Conservation (phyloP, 2,113 vertebrate genomes). For the Anoplopoma fimbria region DNA sequence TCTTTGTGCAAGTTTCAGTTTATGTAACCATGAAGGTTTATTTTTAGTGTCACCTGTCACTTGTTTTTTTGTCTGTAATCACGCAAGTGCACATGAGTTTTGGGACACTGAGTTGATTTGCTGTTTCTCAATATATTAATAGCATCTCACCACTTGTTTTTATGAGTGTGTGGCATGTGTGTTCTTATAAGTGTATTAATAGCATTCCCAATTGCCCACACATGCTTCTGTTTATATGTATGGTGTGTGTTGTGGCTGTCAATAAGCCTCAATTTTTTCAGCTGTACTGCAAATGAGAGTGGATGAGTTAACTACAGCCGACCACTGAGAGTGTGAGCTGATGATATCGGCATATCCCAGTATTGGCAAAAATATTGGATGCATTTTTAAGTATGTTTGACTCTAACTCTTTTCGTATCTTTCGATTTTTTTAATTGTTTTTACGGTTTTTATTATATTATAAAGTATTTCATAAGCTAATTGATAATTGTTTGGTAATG, state of each 20-base stretch:
- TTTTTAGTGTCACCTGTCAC: constrained; percentile 82
- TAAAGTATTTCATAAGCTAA: neutral
- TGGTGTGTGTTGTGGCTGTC: constrained; percentile 33
- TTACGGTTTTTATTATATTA: neutral
- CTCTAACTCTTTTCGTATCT: neutral
- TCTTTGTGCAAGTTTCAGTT: constrained; percentile 50
- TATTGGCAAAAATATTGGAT: neutral
- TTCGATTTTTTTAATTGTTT: neutral
- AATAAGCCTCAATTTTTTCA: constrained; percentile 14
- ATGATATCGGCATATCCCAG: neutral
- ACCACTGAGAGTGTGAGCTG: neutral
- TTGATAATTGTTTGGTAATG: neutral
- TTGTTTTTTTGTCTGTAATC: constrained; percentile 57
- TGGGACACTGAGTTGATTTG: constrained; percentile 34
- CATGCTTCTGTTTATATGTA: constrained; percentile 42
- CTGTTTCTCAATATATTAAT: constrained; percentile 63
- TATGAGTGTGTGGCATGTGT: constrained; percentile 31
- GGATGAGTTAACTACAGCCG: neutral
- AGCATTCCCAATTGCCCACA: constrained; percentile 52
- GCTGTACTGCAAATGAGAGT: neutral
- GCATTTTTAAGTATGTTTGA: neutral
- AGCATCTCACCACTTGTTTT: constrained; percentile 62
- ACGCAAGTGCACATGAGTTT: constrained; percentile 50
- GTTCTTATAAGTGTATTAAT: constrained; percentile 60
- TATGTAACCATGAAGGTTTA: constrained; percentile 33